Percentiles rank a stretch among this genome's conserved stretches.
These are phyloP conservation scores for Bombylius major DNA, from an alignment of 2,888 invertebrate species.

Conservation along the genomic window DNA sequence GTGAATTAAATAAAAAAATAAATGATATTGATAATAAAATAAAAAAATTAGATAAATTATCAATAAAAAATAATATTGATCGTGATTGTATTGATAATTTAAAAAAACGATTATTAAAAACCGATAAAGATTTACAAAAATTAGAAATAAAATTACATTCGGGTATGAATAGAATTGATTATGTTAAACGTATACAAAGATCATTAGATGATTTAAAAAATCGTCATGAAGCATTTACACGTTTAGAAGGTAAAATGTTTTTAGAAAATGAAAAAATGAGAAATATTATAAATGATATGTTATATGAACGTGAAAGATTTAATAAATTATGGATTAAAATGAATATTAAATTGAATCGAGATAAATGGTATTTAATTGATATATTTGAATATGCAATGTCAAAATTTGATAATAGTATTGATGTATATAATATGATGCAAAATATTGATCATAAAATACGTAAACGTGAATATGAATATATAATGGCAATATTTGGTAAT, in stretches of 20 bases:
- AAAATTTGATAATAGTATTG: conserved; percentile 31
- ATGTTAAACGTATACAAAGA: neutral
- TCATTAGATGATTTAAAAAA: neutral
- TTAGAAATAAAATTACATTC: too few species aligned
- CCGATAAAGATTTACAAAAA: neutral
- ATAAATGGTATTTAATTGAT: conserved; percentile 32
- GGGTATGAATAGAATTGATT: neutral
- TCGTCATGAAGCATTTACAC: neutral
- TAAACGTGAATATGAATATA: neutral
- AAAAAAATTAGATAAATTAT: neutral
- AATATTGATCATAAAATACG: conserved; percentile 5
- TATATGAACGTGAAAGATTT: conserved; percentile 28
- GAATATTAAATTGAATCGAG: conserved; percentile 28
- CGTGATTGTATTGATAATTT: neutral
- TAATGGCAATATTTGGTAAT: neutral
- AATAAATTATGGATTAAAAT: conserved; percentile 30
- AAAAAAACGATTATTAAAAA: neutral
- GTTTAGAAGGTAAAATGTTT: conserved; percentile 26
- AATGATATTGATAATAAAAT: neutral
- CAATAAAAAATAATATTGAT: neutral
- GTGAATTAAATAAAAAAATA: neutral
- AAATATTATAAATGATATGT: conserved; percentile 25
- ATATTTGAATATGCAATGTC: conserved; percentile 30
- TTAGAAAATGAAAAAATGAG: conserved; percentile 26
- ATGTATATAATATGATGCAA: conserved; percentile 25